Evolutionary conservation across 2,888 invertebrate genomes (phyloP), one percentile per base, ranked within the genome.

Genomic region (Phaonia tiefii): DNA sequence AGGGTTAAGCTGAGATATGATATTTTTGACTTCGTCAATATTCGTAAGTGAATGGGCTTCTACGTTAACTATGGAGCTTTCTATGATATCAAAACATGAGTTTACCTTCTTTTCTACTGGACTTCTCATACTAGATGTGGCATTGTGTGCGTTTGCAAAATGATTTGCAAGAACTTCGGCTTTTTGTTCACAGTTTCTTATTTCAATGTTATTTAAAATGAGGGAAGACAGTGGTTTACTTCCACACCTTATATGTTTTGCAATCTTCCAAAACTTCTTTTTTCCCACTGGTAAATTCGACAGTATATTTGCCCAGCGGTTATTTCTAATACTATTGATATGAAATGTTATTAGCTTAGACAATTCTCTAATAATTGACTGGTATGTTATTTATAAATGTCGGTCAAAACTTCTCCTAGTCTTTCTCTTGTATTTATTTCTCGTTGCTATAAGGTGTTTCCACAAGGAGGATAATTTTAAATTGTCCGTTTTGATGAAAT

Each of bases 371-470:
- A 31, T 8, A 31, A 31, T 31, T 5, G 31, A 31, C 8, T 5
- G 8, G 3, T 5, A 31, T 31, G 31, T 31, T 5, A 31, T 31
- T 8, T 31, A 5, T 31, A 31, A 3, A 31, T 31, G 3, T 5
- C 31, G 3, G 8, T 31, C 8, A 8, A 31, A 3, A 31, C 4
- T 8, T 31, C 31, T 31, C 31, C 8, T 3, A 5, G 31, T 5
- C 31, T 5, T 31, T 31, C 31, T 31, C 8, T 31, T 31, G 31
- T 31, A 44, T 44, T 25, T 65, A 8, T 44, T 65, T 46, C 65
- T 20, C 44, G 13, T 65, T 22, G n/a, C 13, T 25, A 65, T 65
- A 44, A 44, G 22, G n/a, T 25, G n/a, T 44, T 65, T 65, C 20
- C 22, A 20, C 25, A 44, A 1, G 1, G 13, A n/a, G 44, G 20